A percentile compares a stretch with the other conserved stretches of the same genome.
phyloP scores from a whole-genome alignment of 2,113 vertebrate species.

The Bolborhynchus lineola region DNA sequence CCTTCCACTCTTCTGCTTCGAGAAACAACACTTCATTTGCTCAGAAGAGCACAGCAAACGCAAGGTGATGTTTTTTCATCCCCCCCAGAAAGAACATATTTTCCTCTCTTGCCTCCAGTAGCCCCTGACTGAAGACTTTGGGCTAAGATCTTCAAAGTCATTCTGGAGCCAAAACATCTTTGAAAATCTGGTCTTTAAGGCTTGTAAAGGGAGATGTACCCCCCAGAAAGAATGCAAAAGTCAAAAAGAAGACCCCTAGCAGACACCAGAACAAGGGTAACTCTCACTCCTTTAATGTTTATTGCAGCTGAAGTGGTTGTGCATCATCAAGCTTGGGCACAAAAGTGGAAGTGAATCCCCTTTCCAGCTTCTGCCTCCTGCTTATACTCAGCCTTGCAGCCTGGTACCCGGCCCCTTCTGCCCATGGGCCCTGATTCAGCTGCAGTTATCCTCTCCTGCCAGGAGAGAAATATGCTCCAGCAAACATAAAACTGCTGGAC shows the following conservation, averaged over 20 bases:
- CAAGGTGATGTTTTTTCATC: background rate
- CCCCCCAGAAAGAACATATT: background rate
- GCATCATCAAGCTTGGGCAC: rapidly evolving
- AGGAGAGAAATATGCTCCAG: background rate
- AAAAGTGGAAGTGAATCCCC: background rate
- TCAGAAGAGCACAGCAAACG: background rate
- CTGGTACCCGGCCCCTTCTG: rapidly evolving
- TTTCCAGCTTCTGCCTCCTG: background rate
- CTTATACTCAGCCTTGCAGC: background rate
- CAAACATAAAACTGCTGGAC: background rate
- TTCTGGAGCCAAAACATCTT: background rate
- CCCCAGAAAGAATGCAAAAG: background rate
- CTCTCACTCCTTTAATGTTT: background rate
- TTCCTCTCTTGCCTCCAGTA: background rate
- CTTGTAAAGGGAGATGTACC: background rate
- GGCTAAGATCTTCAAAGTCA: background rate
- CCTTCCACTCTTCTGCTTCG: rapidly evolving
- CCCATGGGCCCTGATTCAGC: rapidly evolving
- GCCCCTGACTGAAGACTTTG: background rate
- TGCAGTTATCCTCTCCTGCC: background rate
- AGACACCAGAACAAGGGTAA: background rate
- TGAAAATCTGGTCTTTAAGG: background rate
- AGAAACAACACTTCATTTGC: background rate
- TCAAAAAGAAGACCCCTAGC: background rate
- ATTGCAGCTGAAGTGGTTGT: background rate